Base-by-base conservation (phyloP, 2,888 invertebrate genomes). In the Gandaritis pyraliata region DNA sequence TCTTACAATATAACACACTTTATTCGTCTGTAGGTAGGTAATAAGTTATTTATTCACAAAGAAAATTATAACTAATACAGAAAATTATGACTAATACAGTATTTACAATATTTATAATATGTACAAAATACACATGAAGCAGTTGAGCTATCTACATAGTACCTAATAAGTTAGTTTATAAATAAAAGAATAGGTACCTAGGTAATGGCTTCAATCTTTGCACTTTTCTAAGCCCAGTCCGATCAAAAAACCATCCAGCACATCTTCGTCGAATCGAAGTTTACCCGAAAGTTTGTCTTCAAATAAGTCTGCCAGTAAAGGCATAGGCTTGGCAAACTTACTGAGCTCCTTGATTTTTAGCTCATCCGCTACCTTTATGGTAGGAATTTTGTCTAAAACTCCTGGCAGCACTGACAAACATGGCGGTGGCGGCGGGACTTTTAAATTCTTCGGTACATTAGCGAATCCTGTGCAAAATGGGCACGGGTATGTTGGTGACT, bases 221-320 rank as follows among this genome's bases (percentile, higher is more conserved):
- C 2, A 43, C n/a, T 52, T 59, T 46, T 47, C 48, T 16, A 73
- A 41, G 29, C 79, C 81, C 39, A 82, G 65, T 2, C 81, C 77
- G 29, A 72, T 57, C 38, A 82, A 68, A 67, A 82, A 82, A 2
- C 81, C 80, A 41, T 75, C 57, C 2, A 82, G 62, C 18, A 82
- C 56, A 5, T 80, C 81, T 66, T 76, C 67, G 65, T 81, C 81
- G 58, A 77, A 80, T 12, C 72, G 73, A 59, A 74, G 74, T 38
- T 77, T 67, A 8, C 64, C 68, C 0, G 69, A 60, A 7, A 65
- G 52, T 39, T 71, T 63, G 8, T 65, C 49, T 47, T 69, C 61
- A 46, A 60, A 64, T 18, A 67, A 39, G 45, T 69, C 67, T 2
- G 58, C 38, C 41, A 61, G 64, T 63, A 12, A 62, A 68, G 16